phyloP scores from a whole-genome alignment of 2,797 vertebrate species.

The Coranthus polyacanthus region DNA sequence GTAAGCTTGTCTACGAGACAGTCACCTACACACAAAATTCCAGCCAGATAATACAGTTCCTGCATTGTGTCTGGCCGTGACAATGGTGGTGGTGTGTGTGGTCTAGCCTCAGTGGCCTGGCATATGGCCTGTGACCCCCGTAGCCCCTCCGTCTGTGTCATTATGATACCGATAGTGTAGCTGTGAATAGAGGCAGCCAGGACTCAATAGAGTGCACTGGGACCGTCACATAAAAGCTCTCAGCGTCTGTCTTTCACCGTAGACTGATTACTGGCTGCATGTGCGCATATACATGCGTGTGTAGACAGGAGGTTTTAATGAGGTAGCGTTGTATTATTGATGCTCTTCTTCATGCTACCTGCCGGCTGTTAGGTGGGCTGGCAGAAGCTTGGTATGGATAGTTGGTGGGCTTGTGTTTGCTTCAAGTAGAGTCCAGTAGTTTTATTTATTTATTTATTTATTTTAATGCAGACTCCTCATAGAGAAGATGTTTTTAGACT shows the following conservation, averaged over 20 bases:
- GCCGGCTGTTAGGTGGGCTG: constrained; percentile 81
- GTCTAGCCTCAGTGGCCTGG: constrained; percentile 71
- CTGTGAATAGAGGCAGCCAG: constrained; percentile 73
- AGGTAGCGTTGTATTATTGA: constrained; percentile 87
- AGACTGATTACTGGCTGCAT: constrained; percentile 73
- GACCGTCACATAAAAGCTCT: constrained; percentile 72
- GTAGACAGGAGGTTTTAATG: constrained; percentile 78
- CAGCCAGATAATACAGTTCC: constrained; percentile 68
- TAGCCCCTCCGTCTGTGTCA: constrained; percentile 75
- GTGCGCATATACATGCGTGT: constrained; percentile 57
- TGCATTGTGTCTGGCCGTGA: constrained; percentile 71
- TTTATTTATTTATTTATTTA: constrained; percentile 13
- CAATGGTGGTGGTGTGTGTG: constrained; percentile 71
- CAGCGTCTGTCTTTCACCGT: constrained; percentile 76
- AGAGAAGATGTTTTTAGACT: background rate
- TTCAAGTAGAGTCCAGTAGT: background rate
- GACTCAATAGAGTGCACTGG: constrained; percentile 72
- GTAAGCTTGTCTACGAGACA: constrained; percentile 50
- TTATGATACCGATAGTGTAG: constrained; percentile 78
- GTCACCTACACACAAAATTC: constrained; percentile 68
- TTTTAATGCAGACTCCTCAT: background rate
- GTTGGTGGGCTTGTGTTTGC: constrained; percentile 34
- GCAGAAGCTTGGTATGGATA: constrained; percentile 26
- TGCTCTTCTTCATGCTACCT: constrained; percentile 72
- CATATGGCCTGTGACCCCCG: constrained; percentile 82